Base-by-base conservation (phyloP, 2,797 vertebrate genomes). In the Todus mexicanus region DNA sequence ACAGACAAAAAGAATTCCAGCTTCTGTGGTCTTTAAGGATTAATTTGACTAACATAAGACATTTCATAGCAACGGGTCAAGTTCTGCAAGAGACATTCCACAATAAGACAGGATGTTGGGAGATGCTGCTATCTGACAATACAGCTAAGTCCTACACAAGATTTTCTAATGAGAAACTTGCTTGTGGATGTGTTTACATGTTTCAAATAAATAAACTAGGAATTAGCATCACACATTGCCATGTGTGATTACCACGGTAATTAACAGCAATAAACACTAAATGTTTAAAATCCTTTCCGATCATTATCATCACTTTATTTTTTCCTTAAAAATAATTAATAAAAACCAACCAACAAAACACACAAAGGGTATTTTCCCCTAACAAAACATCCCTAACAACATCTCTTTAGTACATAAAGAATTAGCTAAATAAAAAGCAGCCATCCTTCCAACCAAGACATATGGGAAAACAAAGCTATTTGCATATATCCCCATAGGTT, bases 361-460 rank as follows among this genome's bases (percentile, higher is more conserved):
- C 9, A 48, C n/a, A 51, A 27, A 10, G 12, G 4, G 15, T 53
- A 23, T 84, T 74, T 86, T 53, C 29, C 59, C 38, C 53, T 74
- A 87, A 82, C 18, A 4, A 68, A 92, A 57, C 18, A 73, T 71
- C 71, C 78, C 83, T 78, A 16, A 4, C 64, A 92, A 57, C 18
- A 73, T 71, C 71, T 81, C 83, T 78, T 91, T 81, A 92, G 33
- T 70, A 87, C 43, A 94, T 72, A 90, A 93, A 93, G 57, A 89
- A 92, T 76, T 79, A 92, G 45, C 48, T 84, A 74, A 81, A 92
- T 26, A 78, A 89, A 91, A 93, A 93, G 21, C 90, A 90, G 68
- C 22, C 38, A 87, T 87, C 88, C 75, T 93, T 88, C 86, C 54
- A 85, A 81, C 69, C 57, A 75, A 77, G 69, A 93, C 86, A 82